Conservation (phyloP, 2,113 vertebrate genomes). For the Canis aureus region DNA sequence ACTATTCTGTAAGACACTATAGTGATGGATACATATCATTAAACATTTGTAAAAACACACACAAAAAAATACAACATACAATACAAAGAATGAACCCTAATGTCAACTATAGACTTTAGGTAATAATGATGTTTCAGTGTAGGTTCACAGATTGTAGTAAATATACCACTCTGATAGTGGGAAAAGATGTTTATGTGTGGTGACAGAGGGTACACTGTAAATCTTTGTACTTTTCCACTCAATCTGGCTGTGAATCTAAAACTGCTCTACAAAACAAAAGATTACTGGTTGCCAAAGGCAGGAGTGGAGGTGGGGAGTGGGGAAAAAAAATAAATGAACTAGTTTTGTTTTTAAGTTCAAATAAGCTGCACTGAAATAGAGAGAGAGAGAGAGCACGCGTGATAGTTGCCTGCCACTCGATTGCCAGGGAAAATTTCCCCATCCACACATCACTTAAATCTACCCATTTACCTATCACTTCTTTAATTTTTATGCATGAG, state of each 20-base stretch:
- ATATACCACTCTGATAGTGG: background rate
- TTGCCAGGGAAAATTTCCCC: background rate
- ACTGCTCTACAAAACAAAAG: background rate
- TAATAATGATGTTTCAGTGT: background rate
- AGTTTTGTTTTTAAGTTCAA: background rate
- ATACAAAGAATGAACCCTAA: background rate
- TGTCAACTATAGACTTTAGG: background rate
- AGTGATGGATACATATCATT: background rate
- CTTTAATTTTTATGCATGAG: slow-evolving; percentile 26
- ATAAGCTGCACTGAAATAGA: background rate
- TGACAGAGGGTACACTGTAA: background rate
- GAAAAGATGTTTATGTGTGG: too few relatives aligned
- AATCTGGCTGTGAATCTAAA: background rate
- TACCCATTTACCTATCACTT: slow-evolving; percentile 25
- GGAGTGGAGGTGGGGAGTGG: background rate
- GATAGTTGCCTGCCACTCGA: background rate
- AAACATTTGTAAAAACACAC: background rate
- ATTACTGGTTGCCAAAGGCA: background rate
- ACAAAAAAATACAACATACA: background rate
- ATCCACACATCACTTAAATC: background rate
- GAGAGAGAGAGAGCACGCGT: background rate
- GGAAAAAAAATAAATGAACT: background rate
- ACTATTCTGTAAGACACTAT: background rate
- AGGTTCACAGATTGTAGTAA: background rate
- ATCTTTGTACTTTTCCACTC: background rate